phyloP scores from a whole-genome alignment of 1,140 invertebrate species.

The Homalodisca vitripennis region DNA sequence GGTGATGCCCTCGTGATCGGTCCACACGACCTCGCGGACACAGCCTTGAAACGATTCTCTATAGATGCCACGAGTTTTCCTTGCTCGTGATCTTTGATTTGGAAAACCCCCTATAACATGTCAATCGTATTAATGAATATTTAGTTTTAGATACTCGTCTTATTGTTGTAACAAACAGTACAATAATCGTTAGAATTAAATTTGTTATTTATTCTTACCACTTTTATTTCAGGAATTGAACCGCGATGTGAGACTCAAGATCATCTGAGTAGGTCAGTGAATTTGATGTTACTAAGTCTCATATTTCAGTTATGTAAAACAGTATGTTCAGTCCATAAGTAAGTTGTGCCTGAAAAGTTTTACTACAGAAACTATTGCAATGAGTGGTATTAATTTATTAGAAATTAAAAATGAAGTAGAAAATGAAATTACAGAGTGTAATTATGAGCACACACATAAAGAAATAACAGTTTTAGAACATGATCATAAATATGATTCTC shows the following conservation, averaged over 20 bases:
- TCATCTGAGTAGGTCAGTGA: not conserved
- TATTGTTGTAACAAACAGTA: not conserved
- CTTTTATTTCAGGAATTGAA: not conserved
- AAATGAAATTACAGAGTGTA: too few relatives aligned
- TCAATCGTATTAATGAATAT: not conserved
- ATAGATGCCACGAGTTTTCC: conserved; percentile 48
- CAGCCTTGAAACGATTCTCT: conserved; percentile 51
- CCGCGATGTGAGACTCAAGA: not conserved
- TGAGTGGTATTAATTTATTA: too few relatives aligned
- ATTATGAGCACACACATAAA: too few relatives aligned
- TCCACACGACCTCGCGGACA: conserved; percentile 48
- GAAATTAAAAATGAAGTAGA: too few relatives aligned
- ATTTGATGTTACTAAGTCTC: not conserved
- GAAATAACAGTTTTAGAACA: too few relatives aligned
- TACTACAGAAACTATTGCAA: too few relatives aligned
- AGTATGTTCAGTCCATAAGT: too few relatives aligned
- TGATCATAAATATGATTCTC: too few relatives aligned
- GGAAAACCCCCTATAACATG: conserved; percentile 51
- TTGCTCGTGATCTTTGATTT: conserved; percentile 45
- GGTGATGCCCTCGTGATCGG: conserved; percentile 43
- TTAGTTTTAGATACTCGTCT: not conserved
- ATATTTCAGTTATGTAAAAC: too few relatives aligned
- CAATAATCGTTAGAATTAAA: not conserved
- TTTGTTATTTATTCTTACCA: not conserved
- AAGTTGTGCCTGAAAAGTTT: too few relatives aligned